Evolutionary conservation across 2,888 invertebrate species (phyloP).

Genomic region (Nomada fucata): DNA sequence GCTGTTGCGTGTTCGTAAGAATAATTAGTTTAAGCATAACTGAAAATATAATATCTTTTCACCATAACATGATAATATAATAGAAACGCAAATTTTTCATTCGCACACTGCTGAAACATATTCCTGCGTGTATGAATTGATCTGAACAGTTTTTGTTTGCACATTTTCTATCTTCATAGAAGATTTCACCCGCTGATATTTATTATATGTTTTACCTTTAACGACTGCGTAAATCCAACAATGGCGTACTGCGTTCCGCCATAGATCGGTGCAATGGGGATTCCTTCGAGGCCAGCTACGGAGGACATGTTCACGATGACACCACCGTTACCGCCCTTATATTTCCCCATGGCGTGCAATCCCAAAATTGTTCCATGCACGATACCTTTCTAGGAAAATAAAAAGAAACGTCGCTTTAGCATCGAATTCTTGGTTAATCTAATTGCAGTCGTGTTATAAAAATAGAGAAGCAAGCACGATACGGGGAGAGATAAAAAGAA

Average conservation of each 20-base stretch:
- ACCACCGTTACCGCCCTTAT: constrained; percentile 86
- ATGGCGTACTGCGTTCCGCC: constrained; percentile 85
- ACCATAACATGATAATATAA: neutral
- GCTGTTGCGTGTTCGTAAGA: constrained; percentile 42
- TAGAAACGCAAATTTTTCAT: neutral
- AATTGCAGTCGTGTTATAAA: neutral
- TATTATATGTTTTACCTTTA: constrained; percentile 61
- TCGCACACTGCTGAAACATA: neutral
- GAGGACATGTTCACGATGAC: constrained; percentile 88
- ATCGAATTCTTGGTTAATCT: too few relatives aligned
- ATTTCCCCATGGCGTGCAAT: constrained; percentile 83
- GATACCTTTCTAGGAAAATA: constrained; percentile 80
- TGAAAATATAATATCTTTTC: neutral
- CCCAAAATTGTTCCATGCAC: constrained; percentile 82
- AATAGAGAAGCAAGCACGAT: neutral
- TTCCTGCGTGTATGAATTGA: too few relatives aligned
- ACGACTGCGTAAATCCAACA: constrained; percentile 74
- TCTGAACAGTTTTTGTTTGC: too few relatives aligned
- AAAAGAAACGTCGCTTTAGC: neutral
- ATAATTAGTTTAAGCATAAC: neutral
- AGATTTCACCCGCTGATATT: neutral
- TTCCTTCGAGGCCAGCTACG: constrained; percentile 85
- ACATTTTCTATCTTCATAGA: too few relatives aligned
- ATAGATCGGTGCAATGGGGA: constrained; percentile 85
- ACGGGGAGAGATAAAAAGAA: neutral